A percentile compares a stretch with the other conserved stretches of the same genome.
Evolutionary conservation across 2,888 invertebrate species (phyloP).

Genomic region (Candidula unifasciata): DNA sequence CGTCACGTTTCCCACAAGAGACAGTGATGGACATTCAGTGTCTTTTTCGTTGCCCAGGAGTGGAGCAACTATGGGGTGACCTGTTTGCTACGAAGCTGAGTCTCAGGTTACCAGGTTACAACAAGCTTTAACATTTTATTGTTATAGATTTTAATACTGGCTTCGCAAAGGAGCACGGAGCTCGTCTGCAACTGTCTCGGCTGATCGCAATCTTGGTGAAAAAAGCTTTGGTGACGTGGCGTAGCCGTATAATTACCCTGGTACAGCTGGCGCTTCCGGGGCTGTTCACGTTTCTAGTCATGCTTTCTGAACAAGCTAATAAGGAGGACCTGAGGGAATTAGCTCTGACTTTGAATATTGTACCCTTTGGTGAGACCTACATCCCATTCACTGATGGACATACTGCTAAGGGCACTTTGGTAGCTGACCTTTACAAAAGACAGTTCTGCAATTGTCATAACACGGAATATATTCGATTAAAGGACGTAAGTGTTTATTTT

Average conservation of each 20-base stretch:
- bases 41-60: no score
- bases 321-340: constrained; percentile 78
- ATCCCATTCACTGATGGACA: constrained; percentile 56
- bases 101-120: no score
- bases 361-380: constrained; percentile 63
- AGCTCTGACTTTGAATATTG: constrained; percentile 81
- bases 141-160: constrained; percentile 62
- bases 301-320: not conserved
- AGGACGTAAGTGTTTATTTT: not conserved
- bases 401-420: not conserved
- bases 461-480: not conserved
- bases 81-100: no score
- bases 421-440: constrained; percentile 7
- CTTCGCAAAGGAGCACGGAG: constrained; percentile 68
- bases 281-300: constrained; percentile 80
- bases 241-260: constrained; percentile 83
- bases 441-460: constrained; percentile 22
- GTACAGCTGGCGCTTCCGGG: constrained; percentile 83
- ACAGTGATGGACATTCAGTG: no score
- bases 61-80: no score
- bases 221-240: constrained; percentile 82
- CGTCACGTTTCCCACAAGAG: no score
- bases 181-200: constrained; percentile 81
- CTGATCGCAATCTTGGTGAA: constrained; percentile 84
- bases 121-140: not conserved